Conservation (phyloP, 1,140 invertebrate genomes). For the Magallana gigas region DNA sequence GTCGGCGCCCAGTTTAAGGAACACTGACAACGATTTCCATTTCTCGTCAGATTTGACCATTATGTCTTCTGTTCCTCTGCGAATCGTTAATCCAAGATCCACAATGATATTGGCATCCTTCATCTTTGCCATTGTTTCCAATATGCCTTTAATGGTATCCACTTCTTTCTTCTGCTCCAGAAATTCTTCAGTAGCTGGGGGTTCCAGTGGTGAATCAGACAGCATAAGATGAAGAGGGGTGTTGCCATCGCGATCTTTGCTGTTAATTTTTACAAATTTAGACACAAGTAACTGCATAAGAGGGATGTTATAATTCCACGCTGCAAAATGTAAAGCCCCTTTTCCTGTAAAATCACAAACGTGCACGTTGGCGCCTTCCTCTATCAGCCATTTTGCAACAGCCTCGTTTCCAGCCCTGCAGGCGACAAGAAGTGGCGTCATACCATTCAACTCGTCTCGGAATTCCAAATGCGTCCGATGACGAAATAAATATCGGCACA, state of each 20-base stretch:
- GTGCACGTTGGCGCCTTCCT: conserved; percentile 43
- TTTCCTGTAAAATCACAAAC: conserved; percentile 47
- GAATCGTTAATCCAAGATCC: conserved; percentile 24
- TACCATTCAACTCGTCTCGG: conserved; percentile 43
- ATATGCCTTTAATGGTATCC: neutral
- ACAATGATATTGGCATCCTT: neutral
- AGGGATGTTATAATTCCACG: conserved; percentile 56
- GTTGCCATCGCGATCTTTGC: conserved; percentile 42
- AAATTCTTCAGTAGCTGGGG: neutral
- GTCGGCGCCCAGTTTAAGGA: conserved; percentile 47
- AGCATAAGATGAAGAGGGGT: conserved; percentile 52
- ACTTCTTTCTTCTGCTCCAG: conserved; percentile 5
- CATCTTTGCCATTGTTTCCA: neutral
- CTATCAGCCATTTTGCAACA: conserved; percentile 48
- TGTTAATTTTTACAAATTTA: conserved; percentile 37
- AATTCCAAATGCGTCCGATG: conserved; percentile 43
- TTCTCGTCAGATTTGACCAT: conserved; percentile 41
- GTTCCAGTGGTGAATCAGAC: conserved; percentile 44
- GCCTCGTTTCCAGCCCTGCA: conserved; percentile 40
- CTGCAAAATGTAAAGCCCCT: conserved; percentile 55
- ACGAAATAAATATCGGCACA: conserved; percentile 44
- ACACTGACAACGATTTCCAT: conserved; percentile 38
- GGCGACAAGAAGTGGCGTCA: conserved; percentile 55
- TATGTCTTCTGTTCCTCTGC: conserved; percentile 14
- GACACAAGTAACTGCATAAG: conserved; percentile 43